Percentiles rank a stretch among this genome's conserved stretches.
Conservation (phyloP, 2,113 vertebrate genomes). For the Eulemur macaco region DNA sequence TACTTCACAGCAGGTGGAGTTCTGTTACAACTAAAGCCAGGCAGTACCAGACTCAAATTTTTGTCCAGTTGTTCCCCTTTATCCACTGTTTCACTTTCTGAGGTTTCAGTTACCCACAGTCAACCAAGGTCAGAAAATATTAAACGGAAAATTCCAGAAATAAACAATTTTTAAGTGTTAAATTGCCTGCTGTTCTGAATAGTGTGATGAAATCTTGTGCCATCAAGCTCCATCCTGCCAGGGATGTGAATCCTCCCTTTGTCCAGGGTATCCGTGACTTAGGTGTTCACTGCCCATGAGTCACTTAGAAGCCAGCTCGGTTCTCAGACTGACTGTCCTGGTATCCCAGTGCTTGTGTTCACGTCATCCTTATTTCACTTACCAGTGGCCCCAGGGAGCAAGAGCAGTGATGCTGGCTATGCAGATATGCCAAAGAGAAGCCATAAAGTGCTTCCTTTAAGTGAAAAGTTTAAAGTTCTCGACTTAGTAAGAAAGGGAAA, state of each 20-base stretch:
- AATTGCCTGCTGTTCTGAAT: not conserved
- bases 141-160: not conserved
- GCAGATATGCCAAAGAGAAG: not conserved
- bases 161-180: not conserved
- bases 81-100: not conserved
- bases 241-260: not conserved
- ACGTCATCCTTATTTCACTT: not conserved
- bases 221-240: not conserved
- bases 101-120: not conserved
- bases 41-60: not conserved
- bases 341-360: not conserved
- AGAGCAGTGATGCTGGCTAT: not conserved
- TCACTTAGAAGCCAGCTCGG: not conserved
- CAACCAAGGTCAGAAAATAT: not conserved
- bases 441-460: not conserved
- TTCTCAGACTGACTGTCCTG: not conserved
- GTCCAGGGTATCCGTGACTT: not conserved
- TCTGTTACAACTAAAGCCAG: not conserved
- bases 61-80: not conserved
- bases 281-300: not conserved
- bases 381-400: not conserved
- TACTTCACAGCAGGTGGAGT: not conserved
- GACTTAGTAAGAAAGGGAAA: not conserved
- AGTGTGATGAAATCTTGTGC: not conserved
- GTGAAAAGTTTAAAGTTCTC: not conserved